phyloP scores from a whole-genome alignment of 1,140 invertebrate species.

The Nilaparvata lugens region DNA sequence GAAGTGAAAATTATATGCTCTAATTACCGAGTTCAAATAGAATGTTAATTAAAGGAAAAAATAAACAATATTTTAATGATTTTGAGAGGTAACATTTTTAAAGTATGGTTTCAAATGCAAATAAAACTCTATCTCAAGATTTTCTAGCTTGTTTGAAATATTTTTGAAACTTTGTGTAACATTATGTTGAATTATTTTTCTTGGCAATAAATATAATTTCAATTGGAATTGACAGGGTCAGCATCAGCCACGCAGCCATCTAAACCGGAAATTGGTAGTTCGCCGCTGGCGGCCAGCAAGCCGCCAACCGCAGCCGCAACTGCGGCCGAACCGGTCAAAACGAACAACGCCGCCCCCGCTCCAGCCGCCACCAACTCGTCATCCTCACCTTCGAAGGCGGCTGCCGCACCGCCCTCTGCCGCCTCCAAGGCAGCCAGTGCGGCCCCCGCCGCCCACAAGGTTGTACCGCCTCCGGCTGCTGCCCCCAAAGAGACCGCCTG shows the following conservation, averaged over 20 bases:
- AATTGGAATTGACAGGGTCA: not conserved
- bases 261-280: not conserved
- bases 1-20: too few species aligned
- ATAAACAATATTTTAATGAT: too few species aligned
- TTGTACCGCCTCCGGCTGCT: not conserved
- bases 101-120: too few species aligned
- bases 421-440: not conserved
- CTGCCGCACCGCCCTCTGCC: not conserved
- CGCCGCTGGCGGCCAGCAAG: not conserved
- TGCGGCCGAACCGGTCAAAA: not conserved
- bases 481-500: not conserved
- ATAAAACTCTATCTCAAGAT: too few species aligned
- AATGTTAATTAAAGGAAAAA: too few species aligned
- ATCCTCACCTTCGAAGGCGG: slow-evolving; percentile 16
- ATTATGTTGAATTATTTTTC: too few species aligned
- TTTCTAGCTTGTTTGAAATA: too few species aligned
- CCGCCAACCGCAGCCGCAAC: not conserved
- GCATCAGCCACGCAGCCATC: not conserved
- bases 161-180: not conserved
- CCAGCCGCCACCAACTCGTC: slow-evolving; percentile 4
- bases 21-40: too few species aligned
- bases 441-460: not conserved
- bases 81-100: too few species aligned
- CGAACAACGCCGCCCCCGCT: not conserved
- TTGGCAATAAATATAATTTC: too few species aligned